Percentiles rank a stretch among this genome's conserved stretches.
phyloP scores from a whole-genome alignment of 1,140 invertebrate genomes.

The Halictus rubicundus region DNA sequence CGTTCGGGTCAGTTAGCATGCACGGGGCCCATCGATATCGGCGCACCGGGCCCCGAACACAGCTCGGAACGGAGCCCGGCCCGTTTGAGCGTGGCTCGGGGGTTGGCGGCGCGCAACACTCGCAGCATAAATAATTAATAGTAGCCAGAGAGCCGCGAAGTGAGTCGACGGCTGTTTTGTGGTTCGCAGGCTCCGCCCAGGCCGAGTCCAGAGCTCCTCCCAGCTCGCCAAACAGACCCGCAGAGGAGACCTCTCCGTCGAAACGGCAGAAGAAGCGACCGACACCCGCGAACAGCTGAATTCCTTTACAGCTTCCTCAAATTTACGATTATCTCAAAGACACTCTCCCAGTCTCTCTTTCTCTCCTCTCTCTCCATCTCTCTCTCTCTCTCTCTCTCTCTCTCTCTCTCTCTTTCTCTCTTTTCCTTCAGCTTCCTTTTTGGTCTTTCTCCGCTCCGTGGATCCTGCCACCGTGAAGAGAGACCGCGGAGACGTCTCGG shows the following conservation, averaged over 20 bases:
- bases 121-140: conserved; percentile 81
- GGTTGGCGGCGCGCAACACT: conserved; percentile 72
- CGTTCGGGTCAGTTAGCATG: too few species aligned
- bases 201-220: conserved; percentile 77
- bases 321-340: conserved; percentile 43
- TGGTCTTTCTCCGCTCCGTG: neutral
- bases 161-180: conserved; percentile 78
- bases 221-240: conserved; percentile 50
- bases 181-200: conserved; percentile 79
- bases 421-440: too few species aligned
- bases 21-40: too few species aligned
- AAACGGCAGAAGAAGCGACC: neutral
- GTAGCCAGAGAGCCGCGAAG: conserved; percentile 75
- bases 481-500: neutral
- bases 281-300: too few species aligned
- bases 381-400: neutral
- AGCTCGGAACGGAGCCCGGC: too few species aligned
- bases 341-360: neutral
- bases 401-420: too few species aligned
- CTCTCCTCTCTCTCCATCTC: neutral
- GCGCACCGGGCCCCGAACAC: too few species aligned
- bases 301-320: neutral
- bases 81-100: conserved; percentile 19
- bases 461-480: neutral
- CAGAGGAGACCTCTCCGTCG: neutral